Conservation (phyloP, 1,140 invertebrate genomes). For the Pteromalus puparum region DNA sequence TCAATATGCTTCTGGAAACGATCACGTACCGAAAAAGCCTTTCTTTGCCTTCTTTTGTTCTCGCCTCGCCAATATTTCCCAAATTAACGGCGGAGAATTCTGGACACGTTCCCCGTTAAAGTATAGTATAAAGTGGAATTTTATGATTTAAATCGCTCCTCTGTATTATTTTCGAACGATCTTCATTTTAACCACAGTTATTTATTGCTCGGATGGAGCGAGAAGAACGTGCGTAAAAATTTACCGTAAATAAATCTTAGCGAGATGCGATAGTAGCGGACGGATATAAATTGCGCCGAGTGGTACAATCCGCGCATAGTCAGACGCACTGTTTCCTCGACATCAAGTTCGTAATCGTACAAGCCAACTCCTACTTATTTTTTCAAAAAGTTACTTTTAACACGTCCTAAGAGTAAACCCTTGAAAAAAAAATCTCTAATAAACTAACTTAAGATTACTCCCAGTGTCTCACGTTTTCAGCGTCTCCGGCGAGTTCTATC, state of each 20-base stretch:
- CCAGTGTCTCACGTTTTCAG: not conserved
- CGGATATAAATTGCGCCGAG: not conserved
- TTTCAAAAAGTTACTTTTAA: no score
- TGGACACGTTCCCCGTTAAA: not conserved
- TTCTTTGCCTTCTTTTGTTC: not conserved
- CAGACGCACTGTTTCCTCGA: not conserved
- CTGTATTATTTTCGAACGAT: not conserved
- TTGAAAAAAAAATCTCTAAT: not conserved
- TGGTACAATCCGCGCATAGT: not conserved
- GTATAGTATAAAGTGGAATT: not conserved
- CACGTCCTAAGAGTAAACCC: no score
- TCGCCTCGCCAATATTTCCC: not conserved
- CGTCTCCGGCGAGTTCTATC: not conserved
- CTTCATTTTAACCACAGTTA: not conserved
- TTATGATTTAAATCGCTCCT: not conserved
- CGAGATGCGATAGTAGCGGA: no score
- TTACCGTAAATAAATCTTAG: not conserved
- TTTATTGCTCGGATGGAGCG: not conserved
- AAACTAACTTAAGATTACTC: not conserved
- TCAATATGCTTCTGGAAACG: not conserved
- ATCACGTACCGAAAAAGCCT: slow-evolving; percentile 4
- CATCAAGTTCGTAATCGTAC: not conserved
- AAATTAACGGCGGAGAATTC: not conserved
- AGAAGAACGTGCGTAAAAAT: not conserved
- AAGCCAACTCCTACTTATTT: no score